Conservation (phyloP, 2,888 invertebrate species). For the Dichetophora obliterata region DNA sequence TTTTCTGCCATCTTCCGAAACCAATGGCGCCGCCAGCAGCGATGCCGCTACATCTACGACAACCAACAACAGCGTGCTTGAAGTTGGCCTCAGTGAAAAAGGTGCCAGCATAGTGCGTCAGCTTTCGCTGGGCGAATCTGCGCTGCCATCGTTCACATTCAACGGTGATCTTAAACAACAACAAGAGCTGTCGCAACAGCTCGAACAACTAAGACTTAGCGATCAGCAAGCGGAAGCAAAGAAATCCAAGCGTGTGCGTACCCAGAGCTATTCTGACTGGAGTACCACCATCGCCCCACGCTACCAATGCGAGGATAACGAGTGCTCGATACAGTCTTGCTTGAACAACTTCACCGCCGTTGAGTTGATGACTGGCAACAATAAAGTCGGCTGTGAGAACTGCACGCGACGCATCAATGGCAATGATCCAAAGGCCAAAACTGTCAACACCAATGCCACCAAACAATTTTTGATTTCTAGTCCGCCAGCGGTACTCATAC, state of each 20-base stretch:
- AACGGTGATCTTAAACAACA: conserved; percentile 47
- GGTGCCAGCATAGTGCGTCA: conserved; percentile 65
- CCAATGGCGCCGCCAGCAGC: conserved; percentile 48
- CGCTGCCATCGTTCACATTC: conserved; percentile 8
- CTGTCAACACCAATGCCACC: conserved; percentile 84
- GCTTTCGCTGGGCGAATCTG: conserved; percentile 50
- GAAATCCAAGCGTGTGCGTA: conserved; percentile 62
- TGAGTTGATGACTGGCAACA: conserved; percentile 91
- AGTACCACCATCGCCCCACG: conserved; percentile 75
- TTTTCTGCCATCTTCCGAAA: conserved; percentile 49
- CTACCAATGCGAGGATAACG: conserved; percentile 81
- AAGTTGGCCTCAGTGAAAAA: conserved; percentile 64
- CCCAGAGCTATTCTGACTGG: conserved; percentile 69
- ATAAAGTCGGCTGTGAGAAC: conserved; percentile 92
- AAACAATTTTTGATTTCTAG: conserved; percentile 89
- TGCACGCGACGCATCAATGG: conserved; percentile 84
- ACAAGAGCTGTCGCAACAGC: conserved; percentile 50
- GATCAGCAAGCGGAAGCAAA: conserved; percentile 48
- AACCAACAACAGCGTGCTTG: conserved; percentile 58
- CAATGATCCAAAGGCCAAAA: conserved; percentile 77
- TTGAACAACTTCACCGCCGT: conserved; percentile 92
- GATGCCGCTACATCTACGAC: conserved; percentile 36
- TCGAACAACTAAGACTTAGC: conserved; percentile 47
- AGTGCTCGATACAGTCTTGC: conserved; percentile 89
- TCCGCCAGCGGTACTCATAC: conserved; percentile 93